A percentile compares a stretch with the other conserved stretches of the same genome.
Evolutionary conservation across 53 echinoderm and acorn worm genomes (phyloP).

Genomic region (Temnopleurus reevesii): DNA sequence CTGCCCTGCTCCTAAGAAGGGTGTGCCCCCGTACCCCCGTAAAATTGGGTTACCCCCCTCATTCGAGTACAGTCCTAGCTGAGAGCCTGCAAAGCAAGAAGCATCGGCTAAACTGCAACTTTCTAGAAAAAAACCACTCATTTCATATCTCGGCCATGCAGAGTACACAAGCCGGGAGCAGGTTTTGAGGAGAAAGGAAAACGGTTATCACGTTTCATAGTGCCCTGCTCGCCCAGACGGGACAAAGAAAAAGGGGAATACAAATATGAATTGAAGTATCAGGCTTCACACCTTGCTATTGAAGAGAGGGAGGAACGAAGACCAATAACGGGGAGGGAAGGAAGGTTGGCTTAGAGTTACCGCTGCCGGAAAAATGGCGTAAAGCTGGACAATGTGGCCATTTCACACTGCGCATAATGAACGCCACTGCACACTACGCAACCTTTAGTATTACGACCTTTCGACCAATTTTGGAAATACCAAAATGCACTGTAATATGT

Average conservation of each 20-base stretch:
- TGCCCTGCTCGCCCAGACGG: background rate
- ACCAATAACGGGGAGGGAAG: background rate
- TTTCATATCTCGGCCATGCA: constrained; percentile 27
- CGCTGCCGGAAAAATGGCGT: background rate
- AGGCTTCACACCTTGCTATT: background rate
- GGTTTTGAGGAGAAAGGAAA: background rate
- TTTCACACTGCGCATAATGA: no score
- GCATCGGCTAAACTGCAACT: background rate
- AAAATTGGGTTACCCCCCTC: no score
- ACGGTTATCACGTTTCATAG: constrained; percentile 5
- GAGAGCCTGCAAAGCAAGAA: no score
- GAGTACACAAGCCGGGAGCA: background rate
- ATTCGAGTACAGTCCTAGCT: no score
- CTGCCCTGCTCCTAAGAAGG: background rate
- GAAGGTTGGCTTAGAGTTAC: background rate
- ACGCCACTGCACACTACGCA: no score
- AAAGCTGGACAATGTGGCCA: background rate
- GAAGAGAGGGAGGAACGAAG: background rate
- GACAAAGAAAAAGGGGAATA: constrained; percentile 21
- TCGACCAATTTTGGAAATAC: no score
- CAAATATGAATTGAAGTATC: constrained; percentile 9
- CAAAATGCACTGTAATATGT: no score
- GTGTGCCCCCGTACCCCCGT: no score
- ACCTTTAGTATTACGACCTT: no score
- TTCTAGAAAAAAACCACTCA: background rate